These are phyloP conservation scores for Pollenia labialis DNA, from an alignment of 2,888 invertebrate species.

Conservation along the genomic window DNA sequence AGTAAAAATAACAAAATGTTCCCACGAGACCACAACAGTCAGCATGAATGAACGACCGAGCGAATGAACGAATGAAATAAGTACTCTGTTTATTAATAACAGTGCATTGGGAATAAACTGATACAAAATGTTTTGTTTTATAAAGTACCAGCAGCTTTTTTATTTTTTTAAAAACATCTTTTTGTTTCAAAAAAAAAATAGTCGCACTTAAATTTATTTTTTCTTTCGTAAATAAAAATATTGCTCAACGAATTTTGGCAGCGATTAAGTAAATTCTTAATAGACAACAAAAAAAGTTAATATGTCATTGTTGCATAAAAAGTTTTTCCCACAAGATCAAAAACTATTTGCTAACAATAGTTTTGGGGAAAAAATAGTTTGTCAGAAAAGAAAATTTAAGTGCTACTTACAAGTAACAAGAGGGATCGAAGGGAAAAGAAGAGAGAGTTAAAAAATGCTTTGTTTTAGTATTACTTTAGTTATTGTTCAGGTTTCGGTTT, in stretches of 20 bases:
- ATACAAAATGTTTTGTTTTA: conserved; percentile 26
- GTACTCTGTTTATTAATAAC: conserved; percentile 51
- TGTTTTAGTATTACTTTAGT: too few relatives aligned
- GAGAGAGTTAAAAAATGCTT: too few relatives aligned
- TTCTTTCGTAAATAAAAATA: neutral
- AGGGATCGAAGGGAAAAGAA: too few relatives aligned
- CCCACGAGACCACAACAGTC: conserved; percentile 33
- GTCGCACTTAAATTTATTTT: neutral
- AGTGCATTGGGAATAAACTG: conserved; percentile 27
- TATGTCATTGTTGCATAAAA: neutral
- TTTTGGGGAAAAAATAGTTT: neutral
- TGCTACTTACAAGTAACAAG: too few relatives aligned
- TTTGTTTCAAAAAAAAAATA: neutral
- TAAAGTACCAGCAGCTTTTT: neutral
- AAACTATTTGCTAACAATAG: neutral
- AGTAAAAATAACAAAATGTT: conserved; percentile 25
- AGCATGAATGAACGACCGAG: conserved; percentile 15
- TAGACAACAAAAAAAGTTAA: neutral
- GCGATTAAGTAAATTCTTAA: conserved; percentile 1
- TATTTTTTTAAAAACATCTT: conserved; percentile 2
- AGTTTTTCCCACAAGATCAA: neutral
- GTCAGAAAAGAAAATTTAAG: too few relatives aligned
- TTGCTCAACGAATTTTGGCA: neutral
- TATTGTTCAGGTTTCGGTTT: too few relatives aligned
- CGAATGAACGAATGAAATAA: conserved; percentile 2